Conservation (phyloP, 30 jellyfish, hydroid and myxozoan genomes). For the Turritopsis rubra region DNA sequence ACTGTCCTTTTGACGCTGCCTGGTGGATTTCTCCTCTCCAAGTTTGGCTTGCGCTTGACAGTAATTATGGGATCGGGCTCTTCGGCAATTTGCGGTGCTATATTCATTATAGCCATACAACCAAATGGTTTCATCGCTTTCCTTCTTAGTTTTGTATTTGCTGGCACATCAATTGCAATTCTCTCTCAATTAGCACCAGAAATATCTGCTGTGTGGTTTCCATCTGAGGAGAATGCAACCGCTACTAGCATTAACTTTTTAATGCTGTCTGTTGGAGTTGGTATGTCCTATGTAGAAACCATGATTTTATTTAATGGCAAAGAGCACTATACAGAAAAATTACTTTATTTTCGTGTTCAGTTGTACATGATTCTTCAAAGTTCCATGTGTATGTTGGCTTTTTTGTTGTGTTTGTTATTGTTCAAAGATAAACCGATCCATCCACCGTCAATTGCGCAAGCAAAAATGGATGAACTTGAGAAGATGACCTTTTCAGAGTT, state of each 20-base stretch:
- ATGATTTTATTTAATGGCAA: not conserved
- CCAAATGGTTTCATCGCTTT: not conserved
- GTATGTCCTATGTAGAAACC: not conserved
- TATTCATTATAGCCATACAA: not conserved
- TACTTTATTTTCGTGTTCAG: not conserved
- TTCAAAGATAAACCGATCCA: not conserved
- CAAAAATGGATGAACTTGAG: not conserved
- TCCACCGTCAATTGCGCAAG: conserved; percentile 10
- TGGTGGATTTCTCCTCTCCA: not conserved
- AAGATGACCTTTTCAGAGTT: not conserved
- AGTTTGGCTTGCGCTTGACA: not conserved
- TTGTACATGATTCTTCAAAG: not conserved
- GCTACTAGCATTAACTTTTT: conserved; percentile 9
- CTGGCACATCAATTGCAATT: not conserved
- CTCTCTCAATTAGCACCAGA: not conserved
- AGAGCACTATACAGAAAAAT: not conserved
- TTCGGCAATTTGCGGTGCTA: not conserved
- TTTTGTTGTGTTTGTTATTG: conserved; percentile 1
- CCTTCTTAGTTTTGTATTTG: not conserved
- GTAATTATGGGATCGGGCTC: conserved; percentile 5
- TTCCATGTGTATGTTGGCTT: not conserved
- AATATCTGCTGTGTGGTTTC: conserved; percentile 16
- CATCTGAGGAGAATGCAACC: not conserved
- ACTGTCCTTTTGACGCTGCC: not conserved
- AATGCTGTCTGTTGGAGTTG: not conserved